phyloP scores from a whole-genome alignment of 2,797 vertebrate species.

The Pipistrellus pygmaeus region DNA sequence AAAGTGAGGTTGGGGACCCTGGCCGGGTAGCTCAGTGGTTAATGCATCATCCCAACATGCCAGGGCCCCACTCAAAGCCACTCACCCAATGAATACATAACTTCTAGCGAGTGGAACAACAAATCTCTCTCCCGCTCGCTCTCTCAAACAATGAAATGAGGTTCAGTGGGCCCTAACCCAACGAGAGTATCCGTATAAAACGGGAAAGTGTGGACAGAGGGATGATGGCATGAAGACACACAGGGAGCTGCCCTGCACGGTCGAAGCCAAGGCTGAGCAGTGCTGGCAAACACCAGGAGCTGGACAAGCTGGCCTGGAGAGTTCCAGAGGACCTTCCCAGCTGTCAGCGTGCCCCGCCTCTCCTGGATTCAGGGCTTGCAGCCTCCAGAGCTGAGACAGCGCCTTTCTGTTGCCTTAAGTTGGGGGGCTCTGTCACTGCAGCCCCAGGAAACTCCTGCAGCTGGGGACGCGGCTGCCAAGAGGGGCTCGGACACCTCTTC shows the following conservation, averaged over 20 bases:
- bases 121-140: neutral
- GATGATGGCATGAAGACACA: neutral
- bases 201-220: neutral
- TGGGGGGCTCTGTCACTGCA: neutral
- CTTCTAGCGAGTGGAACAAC: neutral
- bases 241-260: fast-evolving
- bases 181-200: neutral
- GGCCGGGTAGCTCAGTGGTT: neutral
- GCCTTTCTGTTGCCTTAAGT: neutral
- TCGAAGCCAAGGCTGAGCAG: too few species aligned
- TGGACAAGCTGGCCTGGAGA: neutral
- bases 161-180: neutral
- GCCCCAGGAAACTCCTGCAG: neutral
- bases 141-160: neutral
- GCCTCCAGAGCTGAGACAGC: neutral
- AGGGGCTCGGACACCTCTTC: neutral
- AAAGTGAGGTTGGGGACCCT: neutral
- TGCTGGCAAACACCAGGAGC: neutral
- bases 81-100: neutral
- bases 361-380: neutral
- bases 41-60: neutral
- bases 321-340: neutral
- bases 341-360: neutral
- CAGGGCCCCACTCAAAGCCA: neutral
- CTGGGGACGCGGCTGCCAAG: neutral